These are phyloP conservation scores for Andrena bicolor DNA, from an alignment of 2,888 invertebrate species.

Conservation along the genomic window DNA sequence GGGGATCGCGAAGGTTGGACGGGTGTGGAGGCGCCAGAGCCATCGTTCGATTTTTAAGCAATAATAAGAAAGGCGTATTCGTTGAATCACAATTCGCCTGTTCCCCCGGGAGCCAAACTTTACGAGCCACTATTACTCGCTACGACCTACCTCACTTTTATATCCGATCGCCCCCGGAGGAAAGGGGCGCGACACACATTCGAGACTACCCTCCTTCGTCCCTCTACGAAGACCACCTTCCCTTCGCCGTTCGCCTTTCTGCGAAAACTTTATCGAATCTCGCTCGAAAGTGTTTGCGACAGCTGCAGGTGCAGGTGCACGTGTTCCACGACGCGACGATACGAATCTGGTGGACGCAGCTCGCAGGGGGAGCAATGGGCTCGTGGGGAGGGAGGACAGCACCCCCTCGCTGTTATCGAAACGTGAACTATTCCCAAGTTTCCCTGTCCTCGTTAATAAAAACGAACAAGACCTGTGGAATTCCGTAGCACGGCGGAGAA, in stretches of 20 bases:
- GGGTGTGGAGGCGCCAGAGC: background rate
- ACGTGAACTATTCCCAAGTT: slow-evolving; percentile 61
- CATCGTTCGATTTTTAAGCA: slow-evolving; percentile 38
- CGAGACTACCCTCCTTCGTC: slow-evolving; percentile 10
- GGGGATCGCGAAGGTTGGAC: too few species aligned
- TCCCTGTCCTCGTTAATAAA: slow-evolving; percentile 4
- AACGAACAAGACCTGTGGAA: background rate
- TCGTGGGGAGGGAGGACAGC: background rate
- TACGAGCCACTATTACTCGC: slow-evolving; percentile 60
- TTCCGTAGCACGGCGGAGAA: background rate
- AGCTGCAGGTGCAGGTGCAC: slow-evolving; percentile 72
- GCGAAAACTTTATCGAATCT: slow-evolving; percentile 73
- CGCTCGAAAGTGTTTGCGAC: slow-evolving; percentile 70
- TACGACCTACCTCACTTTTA: slow-evolving; percentile 62
- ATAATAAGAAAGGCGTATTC: slow-evolving; percentile 62
- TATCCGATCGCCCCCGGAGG: slow-evolving; percentile 41
- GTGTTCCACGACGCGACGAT: slow-evolving; percentile 49
- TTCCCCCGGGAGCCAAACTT: slow-evolving; percentile 53
- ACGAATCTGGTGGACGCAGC: slow-evolving; percentile 35
- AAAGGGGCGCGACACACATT: slow-evolving; percentile 12
- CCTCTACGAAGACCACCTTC: background rate
- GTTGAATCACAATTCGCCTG: slow-evolving; percentile 58
- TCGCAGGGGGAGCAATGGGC: background rate
- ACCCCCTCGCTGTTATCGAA: slow-evolving; percentile 56
- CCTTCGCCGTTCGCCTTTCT: background rate